Evolutionary conservation across 92 coral and sea anemone genomes (phyloP).

Genomic region (Blastomussa wellsi): DNA sequence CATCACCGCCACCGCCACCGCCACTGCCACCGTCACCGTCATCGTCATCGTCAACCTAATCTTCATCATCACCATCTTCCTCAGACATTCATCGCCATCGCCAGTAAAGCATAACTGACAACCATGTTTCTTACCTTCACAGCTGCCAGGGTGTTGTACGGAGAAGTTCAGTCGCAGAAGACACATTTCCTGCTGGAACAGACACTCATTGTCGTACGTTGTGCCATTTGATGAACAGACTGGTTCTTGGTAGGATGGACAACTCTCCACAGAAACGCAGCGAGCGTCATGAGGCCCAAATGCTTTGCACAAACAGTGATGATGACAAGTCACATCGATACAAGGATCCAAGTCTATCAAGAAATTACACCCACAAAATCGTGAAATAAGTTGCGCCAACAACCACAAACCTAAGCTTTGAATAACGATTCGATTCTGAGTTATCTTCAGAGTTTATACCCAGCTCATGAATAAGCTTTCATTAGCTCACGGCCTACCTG

Average conservation of each 20-base stretch:
- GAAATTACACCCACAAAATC: not conserved
- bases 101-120: not conserved
- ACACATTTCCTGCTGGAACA: constrained; percentile 56
- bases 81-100: not conserved
- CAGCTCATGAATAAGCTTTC: too few species aligned
- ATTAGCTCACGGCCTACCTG: too few species aligned
- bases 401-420: not conserved
- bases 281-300: constrained; percentile 60
- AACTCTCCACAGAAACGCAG: constrained; percentile 48
- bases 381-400: not conserved
- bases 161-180: constrained; percentile 38
- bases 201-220: constrained; percentile 57
- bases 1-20: not conserved
- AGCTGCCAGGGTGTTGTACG: constrained; percentile 68
- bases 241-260: constrained; percentile 66
- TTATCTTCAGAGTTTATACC: too few species aligned
- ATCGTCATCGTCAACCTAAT: too few species aligned
- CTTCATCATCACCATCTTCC: too few species aligned
- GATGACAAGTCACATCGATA: constrained; percentile 44
- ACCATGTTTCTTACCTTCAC: constrained; percentile 59
- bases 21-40: too few species aligned
- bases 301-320: constrained; percentile 59
- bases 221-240: constrained; percentile 71
- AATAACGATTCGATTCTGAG: not conserved
- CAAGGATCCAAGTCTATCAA: constrained; percentile 63